Evolutionary conservation across 1,140 invertebrate species (phyloP).

Genomic region (Oryctes rhinoceros): DNA sequence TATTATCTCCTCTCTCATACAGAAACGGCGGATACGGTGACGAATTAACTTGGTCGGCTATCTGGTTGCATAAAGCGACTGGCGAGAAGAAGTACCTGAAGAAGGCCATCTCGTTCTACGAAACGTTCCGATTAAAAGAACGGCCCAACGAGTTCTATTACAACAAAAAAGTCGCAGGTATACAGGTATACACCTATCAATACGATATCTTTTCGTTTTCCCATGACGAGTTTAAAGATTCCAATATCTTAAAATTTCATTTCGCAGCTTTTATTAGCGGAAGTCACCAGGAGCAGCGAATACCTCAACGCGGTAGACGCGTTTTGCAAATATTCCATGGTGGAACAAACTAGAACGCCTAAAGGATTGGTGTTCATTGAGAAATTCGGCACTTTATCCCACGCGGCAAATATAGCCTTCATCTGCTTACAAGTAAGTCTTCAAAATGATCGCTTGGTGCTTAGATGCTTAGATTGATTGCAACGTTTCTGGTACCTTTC

Average conservation of each 20-base stretch:
- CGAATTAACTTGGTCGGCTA: constrained; percentile 70
- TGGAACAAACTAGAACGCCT: constrained; percentile 63
- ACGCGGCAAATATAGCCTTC: constrained; percentile 69
- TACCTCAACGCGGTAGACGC: constrained; percentile 63
- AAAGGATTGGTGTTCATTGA: constrained; percentile 68
- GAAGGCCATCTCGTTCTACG: constrained; percentile 65
- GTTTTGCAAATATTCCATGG: constrained; percentile 66
- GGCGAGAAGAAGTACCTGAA: constrained; percentile 65
- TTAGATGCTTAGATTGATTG: too few species aligned
- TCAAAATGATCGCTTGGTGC: too few species aligned
- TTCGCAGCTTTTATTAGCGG: constrained; percentile 62
- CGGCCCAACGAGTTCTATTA: constrained; percentile 67
- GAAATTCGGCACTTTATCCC: constrained; percentile 67
- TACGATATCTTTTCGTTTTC: background rate
- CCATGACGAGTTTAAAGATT: too few species aligned
- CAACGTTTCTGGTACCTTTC: constrained; percentile 39
- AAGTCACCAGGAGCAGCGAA: constrained; percentile 61
- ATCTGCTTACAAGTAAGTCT: constrained; percentile 63
- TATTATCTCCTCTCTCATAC: constrained; percentile 38
- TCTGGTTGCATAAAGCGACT: constrained; percentile 71
- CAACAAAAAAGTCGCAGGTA: constrained; percentile 69
- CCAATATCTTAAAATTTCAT: background rate
- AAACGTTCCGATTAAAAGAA: constrained; percentile 63
- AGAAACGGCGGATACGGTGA: constrained; percentile 69
- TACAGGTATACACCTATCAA: constrained; percentile 62